Evolutionary conservation across 2,113 vertebrate genomes (phyloP).

Genomic region (Emberiza fucata): DNA sequence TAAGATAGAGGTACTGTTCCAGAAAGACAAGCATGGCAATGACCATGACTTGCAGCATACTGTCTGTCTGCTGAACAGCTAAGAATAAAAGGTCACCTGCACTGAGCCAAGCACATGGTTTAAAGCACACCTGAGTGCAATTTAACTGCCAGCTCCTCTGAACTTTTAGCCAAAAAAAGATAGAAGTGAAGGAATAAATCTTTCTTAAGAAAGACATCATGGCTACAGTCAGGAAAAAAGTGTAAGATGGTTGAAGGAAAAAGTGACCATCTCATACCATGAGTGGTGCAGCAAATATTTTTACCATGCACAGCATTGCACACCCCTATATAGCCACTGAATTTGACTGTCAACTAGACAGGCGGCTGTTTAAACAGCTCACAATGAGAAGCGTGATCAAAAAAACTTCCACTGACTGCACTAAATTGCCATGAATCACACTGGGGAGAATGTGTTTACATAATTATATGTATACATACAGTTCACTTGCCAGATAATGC

Average conservation of each 20-base stretch:
- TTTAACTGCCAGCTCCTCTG: not conserved
- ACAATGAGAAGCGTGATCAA: not conserved
- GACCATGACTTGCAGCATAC: not conserved
- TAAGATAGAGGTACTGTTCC: not conserved
- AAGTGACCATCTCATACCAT: not conserved
- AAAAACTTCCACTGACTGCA: slow-evolving; percentile 2
- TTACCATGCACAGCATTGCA: not conserved
- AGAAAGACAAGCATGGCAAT: not conserved
- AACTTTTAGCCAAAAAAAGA: not conserved
- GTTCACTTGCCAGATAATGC: not conserved
- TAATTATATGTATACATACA: slow-evolving; percentile 33
- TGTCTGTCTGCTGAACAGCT: not conserved
- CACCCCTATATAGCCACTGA: not conserved
- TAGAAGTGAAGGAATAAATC: not conserved
- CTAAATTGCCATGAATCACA: not conserved
- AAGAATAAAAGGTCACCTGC: not conserved
- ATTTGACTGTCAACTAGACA: not conserved
- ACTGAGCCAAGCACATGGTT: not conserved
- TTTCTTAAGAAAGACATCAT: not conserved
- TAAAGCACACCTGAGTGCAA: not conserved
- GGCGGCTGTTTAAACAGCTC: not conserved
- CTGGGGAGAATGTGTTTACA: not conserved
- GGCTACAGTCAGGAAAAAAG: not conserved
- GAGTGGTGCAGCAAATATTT: not conserved
- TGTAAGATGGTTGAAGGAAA: not conserved